Percentiles rank a stretch among this genome's conserved stretches.
These are phyloP conservation scores for Orthosia cruda DNA, from an alignment of 2,888 invertebrate species.

Conservation along the genomic window DNA sequence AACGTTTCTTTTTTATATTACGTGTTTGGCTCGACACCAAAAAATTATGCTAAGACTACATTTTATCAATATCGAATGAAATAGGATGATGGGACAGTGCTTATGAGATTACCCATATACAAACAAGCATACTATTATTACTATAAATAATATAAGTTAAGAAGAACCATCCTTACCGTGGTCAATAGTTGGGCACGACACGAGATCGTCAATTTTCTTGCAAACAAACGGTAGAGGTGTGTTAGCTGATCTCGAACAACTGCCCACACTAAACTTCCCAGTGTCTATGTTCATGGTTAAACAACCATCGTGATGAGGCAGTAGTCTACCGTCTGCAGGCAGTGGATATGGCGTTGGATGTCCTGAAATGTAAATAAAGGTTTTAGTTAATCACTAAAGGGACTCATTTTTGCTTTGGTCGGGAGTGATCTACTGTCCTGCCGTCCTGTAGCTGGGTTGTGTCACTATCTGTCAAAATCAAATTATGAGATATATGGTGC, in stretches of 20 bases:
- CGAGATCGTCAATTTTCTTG: slow-evolving; percentile 61
- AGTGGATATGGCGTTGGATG: slow-evolving; percentile 49
- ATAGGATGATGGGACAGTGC: too few relatives aligned
- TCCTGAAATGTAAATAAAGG: slow-evolving; percentile 41
- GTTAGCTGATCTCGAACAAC: slow-evolving; percentile 12
- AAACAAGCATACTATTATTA: too few relatives aligned
- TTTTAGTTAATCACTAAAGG: not conserved
- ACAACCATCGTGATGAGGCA: slow-evolving; percentile 22
- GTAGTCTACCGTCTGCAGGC: not conserved
- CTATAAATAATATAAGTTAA: too few relatives aligned
- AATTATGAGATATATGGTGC: too few relatives aligned
- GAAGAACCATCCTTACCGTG: slow-evolving; percentile 46
- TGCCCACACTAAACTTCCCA: slow-evolving; percentile 43
- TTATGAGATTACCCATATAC: too few relatives aligned
- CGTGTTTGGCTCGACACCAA: too few relatives aligned
- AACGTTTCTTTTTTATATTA: too few relatives aligned
- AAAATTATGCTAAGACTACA: too few relatives aligned
- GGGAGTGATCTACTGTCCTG: too few relatives aligned
- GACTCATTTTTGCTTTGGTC: not conserved
- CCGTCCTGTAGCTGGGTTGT: too few relatives aligned
- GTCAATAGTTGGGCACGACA: slow-evolving; percentile 70
- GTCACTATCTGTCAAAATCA: too few relatives aligned
- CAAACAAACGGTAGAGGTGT: slow-evolving; percentile 62
- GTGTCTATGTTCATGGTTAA: slow-evolving; percentile 63
- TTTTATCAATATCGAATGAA: too few relatives aligned